Conservation (phyloP, 2,797 vertebrate genomes). For the Dicrostonyx torquatus region DNA sequence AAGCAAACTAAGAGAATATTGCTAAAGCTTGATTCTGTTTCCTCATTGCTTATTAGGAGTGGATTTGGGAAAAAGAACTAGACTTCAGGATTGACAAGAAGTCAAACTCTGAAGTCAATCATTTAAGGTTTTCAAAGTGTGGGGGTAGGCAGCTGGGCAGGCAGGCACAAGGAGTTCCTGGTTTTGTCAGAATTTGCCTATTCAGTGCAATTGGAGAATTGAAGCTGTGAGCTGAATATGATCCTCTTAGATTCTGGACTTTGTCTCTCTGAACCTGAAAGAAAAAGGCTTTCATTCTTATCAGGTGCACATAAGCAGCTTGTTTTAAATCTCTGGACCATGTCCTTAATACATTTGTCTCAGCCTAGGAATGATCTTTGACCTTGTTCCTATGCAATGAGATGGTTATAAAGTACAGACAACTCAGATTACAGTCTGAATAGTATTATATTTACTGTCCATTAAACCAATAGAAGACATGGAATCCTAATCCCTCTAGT, state of each 20-base stretch:
- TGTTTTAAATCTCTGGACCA: conserved; percentile 35
- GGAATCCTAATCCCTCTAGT: background rate
- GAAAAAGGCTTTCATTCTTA: conserved; percentile 49
- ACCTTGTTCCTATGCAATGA: conserved; percentile 5
- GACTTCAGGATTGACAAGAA: conserved; percentile 45
- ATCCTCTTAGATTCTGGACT: conserved; percentile 36
- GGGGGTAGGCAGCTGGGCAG: background rate
- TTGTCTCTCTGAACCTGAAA: conserved; percentile 46
- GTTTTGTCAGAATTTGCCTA: conserved; percentile 61
- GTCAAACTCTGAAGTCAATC: background rate
- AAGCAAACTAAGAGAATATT: conserved; percentile 9
- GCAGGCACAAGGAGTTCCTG: background rate
- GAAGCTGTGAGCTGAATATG: conserved; percentile 49
- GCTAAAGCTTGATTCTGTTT: conserved; percentile 46
- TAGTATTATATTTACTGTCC: background rate
- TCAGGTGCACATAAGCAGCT: background rate
- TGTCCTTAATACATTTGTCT: background rate
- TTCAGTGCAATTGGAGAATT: conserved; percentile 66
- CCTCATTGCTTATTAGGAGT: conserved; percentile 34
- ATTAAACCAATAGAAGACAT: background rate
- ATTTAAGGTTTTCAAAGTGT: conserved; percentile 19
- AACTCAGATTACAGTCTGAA: background rate
- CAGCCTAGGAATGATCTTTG: background rate
- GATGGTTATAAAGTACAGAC: background rate
- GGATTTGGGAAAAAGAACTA: background rate